phyloP scores from a whole-genome alignment of 2,797 vertebrate species.

The Coreius guichenoti region DNA sequence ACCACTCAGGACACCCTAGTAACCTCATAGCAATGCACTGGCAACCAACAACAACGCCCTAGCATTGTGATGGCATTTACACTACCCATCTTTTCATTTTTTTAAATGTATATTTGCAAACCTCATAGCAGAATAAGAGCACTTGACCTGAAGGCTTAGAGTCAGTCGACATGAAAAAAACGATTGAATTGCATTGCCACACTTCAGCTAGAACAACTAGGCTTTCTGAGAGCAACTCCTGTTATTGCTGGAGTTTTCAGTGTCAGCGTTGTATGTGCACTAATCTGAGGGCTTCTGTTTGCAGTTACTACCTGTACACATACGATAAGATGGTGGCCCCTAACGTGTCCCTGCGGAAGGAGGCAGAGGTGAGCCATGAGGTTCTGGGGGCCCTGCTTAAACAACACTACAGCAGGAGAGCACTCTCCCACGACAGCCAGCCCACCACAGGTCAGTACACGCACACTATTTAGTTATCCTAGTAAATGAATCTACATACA shows the following conservation, averaged over 20 bases:
- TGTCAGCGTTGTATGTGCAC: slow-evolving; percentile 1
- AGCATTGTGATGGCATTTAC: background rate
- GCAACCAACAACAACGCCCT: background rate
- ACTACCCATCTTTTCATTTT: background rate
- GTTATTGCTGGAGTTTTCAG: slow-evolving; percentile 2
- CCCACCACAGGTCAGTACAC: slow-evolving; percentile 75
- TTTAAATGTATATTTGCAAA: background rate
- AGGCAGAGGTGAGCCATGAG: slow-evolving; percentile 76
- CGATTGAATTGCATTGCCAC: background rate
- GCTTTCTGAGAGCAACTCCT: slow-evolving; percentile 1
- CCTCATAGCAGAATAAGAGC: background rate
- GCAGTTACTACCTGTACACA: slow-evolving; percentile 95
- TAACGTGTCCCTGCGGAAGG: slow-evolving; percentile 87
- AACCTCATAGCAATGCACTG: background rate
- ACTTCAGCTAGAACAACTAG: background rate
- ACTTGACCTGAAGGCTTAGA: background rate
- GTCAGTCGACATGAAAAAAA: background rate
- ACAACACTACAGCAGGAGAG: slow-evolving; percentile 77
- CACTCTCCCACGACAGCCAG: slow-evolving; percentile 67
- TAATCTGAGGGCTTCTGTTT: slow-evolving; percentile 1
- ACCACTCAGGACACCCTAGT: too few species aligned
- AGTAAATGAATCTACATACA: slow-evolving; percentile 23
- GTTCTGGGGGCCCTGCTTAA: slow-evolving; percentile 78
- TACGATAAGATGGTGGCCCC: slow-evolving; percentile 98
- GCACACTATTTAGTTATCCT: background rate